Conservation (phyloP, 2,888 invertebrate species). For the Xestia xanthographa region DNA sequence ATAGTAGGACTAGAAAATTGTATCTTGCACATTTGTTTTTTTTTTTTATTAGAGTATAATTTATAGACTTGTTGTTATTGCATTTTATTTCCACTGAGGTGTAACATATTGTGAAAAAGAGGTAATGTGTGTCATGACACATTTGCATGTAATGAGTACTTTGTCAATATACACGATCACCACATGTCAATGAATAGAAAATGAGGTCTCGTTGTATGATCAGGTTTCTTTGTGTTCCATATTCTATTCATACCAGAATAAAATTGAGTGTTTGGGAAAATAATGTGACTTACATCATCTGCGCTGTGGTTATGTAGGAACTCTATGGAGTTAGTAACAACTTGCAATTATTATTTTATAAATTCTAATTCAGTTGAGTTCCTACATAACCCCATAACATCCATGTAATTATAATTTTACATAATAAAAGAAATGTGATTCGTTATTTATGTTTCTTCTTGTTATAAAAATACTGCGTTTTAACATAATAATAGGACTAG, state of each 20-base stretch:
- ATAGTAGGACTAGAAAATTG: slow-evolving; percentile 9
- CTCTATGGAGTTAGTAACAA: slow-evolving; percentile 22
- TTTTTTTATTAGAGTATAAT: slow-evolving; percentile 33
- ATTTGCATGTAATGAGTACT: slow-evolving; percentile 23
- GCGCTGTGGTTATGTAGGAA: slow-evolving; percentile 20
- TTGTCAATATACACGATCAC: slow-evolving; percentile 25
- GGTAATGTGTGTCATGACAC: slow-evolving; percentile 7
- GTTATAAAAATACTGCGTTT: neutral
- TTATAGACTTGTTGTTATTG: slow-evolving; percentile 51
- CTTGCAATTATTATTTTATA: slow-evolving; percentile 35
- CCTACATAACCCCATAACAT: slow-evolving; percentile 26
- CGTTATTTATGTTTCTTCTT: slow-evolving; percentile 31
- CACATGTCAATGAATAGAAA: slow-evolving; percentile 18
- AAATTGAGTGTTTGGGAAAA: slow-evolving; percentile 4
- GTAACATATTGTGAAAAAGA: slow-evolving; percentile 3
- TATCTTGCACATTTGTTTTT: slow-evolving; percentile 37
- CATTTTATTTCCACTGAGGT: slow-evolving; percentile 33
- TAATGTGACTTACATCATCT: slow-evolving; percentile 22
- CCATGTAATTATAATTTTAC: slow-evolving; percentile 62
- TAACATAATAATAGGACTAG: no score
- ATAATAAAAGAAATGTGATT: slow-evolving; percentile 64
- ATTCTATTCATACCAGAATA: neutral
- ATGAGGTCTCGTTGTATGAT: slow-evolving; percentile 16
- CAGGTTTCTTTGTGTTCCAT: slow-evolving; percentile 17
- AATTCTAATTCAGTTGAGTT: slow-evolving; percentile 36